phyloP scores from a whole-genome alignment of 2,888 invertebrate species.

The Heliconius erato region DNA sequence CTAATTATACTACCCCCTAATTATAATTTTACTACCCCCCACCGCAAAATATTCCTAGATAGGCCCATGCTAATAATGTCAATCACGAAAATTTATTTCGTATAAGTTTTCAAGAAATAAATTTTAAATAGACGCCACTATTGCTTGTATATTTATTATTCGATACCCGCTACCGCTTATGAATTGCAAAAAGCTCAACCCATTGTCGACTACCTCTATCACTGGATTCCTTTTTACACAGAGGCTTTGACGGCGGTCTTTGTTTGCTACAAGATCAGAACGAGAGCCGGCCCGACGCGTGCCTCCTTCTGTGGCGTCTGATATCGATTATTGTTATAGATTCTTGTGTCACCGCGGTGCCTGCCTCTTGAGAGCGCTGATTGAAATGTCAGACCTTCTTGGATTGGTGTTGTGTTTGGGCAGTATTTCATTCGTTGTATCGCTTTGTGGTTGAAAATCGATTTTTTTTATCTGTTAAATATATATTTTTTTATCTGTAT shows the following conservation, averaged over 20 bases:
- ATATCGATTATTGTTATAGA: conserved; percentile 64
- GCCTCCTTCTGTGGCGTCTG: conserved; percentile 66
- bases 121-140: neutral
- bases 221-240: conserved; percentile 84
- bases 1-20: too few species aligned
- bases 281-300: conserved; percentile 79
- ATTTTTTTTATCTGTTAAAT: neutral
- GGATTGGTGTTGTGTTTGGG: conserved; percentile 27
- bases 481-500: neutral
- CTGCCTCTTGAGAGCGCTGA: conserved; percentile 54
- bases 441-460: neutral
- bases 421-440: conserved; percentile 16
- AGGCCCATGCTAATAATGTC: neutral
- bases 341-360: conserved; percentile 54
- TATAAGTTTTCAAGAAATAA: neutral
- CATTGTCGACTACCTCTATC: conserved; percentile 85
- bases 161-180: conserved; percentile 43
- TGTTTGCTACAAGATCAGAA: conserved; percentile 83
- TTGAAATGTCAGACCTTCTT: conserved; percentile 46
- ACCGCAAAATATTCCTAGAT: too few species aligned
- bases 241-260: conserved; percentile 82
- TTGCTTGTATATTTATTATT: neutral
- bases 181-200: conserved; percentile 69
- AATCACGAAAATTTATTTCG: neutral
- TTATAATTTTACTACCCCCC: too few species aligned